Evolutionary conservation across 2,888 invertebrate species (phyloP).

Genomic region (Eupeodes luniger): DNA sequence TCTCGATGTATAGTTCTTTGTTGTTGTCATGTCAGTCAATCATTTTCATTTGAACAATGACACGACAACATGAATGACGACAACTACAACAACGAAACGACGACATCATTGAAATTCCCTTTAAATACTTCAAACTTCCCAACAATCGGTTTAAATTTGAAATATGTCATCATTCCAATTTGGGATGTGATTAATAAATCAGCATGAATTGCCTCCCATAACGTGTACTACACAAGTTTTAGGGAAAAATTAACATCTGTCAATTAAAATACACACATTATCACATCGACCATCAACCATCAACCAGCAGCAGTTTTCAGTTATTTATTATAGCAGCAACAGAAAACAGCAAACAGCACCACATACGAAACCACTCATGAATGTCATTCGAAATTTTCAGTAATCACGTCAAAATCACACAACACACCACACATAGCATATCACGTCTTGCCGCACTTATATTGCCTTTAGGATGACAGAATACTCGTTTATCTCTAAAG

Average conservation of each 20-base stretch:
- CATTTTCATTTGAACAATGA: neutral
- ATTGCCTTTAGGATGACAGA: constrained; percentile 1
- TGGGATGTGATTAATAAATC: constrained; percentile 66
- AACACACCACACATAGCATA: constrained; percentile 5
- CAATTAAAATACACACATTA: constrained; percentile 56
- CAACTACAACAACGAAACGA: neutral
- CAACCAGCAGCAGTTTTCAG: neutral
- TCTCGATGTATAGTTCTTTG: neutral
- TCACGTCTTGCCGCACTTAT: neutral
- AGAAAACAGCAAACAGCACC: neutral
- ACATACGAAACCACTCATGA: constrained; percentile 27
- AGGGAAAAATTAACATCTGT: constrained; percentile 68
- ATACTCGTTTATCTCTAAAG: neutral
- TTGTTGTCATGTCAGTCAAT: constrained; percentile 43
- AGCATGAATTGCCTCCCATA: constrained; percentile 46
- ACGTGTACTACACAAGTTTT: constrained; percentile 48
- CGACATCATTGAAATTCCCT: constrained; percentile 33
- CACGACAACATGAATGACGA: neutral
- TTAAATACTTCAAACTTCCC: constrained; percentile 2
- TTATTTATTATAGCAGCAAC: neutral
- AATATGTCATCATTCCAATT: constrained; percentile 68
- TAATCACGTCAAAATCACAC: constrained; percentile 57
- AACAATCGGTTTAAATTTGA: constrained; percentile 51
- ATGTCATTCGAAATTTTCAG: constrained; percentile 62
- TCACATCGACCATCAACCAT: constrained; percentile 21